These are phyloP conservation scores for Psittacula echo DNA, from an alignment of 2,797 vertebrate species.

Conservation along the genomic window DNA sequence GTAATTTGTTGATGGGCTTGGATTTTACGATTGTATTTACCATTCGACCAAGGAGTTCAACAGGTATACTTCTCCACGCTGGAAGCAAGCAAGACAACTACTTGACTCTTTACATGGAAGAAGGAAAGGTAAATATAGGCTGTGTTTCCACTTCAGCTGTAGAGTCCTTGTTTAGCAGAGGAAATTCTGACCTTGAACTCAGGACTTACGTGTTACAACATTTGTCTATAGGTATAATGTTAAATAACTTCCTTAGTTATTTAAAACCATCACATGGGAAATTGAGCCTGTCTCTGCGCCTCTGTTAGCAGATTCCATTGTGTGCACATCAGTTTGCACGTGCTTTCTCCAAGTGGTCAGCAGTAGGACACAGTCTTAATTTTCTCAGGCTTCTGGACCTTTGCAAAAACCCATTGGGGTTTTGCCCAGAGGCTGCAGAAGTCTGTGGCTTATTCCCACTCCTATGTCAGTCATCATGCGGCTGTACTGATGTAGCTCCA, in stretches of 20 bases:
- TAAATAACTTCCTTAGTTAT: background rate
- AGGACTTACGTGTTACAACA: background rate
- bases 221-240: background rate
- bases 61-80: conserved; percentile 84
- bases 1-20: conserved; percentile 80
- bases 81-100: conserved; percentile 76
- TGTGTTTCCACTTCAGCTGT: background rate
- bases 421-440: background rate
- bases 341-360: background rate
- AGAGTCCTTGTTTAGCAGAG: background rate
- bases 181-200: background rate
- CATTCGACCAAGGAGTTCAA: conserved; percentile 84
- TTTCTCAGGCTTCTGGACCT: background rate
- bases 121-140: conserved; percentile 82
- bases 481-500: background rate
- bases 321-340: background rate
- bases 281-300: background rate
- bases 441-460: background rate
- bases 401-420: background rate
- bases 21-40: conserved; percentile 87
- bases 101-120: conserved; percentile 86
- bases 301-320: background rate
- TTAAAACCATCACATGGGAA: background rate
- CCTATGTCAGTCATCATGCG: background rate
- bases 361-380: background rate